Percentiles rank a stretch among this genome's conserved stretches.
These are phyloP conservation scores for Meteorus cinctellus DNA, from an alignment of 2,888 invertebrate genomes.

Conservation along the genomic window DNA sequence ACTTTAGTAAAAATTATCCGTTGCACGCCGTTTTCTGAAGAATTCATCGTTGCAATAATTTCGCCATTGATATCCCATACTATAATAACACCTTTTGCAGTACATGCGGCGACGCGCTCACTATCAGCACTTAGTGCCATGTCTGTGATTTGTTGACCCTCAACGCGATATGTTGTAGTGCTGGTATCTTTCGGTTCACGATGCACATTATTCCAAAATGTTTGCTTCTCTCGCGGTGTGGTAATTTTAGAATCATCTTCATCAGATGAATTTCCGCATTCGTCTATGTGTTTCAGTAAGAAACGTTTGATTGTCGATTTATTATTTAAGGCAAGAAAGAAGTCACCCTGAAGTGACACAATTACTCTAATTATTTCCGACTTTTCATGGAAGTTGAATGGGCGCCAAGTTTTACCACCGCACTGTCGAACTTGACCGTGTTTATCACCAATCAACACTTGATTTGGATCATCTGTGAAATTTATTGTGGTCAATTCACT, in stretches of 20 bases:
- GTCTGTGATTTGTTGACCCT: slow-evolving; percentile 58
- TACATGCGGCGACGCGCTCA: slow-evolving; percentile 64
- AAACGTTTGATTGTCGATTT: slow-evolving; percentile 78
- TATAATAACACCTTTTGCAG: slow-evolving; percentile 58
- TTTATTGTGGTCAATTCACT: slow-evolving; percentile 75
- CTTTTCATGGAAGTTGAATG: slow-evolving; percentile 59
- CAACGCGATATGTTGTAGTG: slow-evolving; percentile 54
- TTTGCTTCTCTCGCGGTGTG: slow-evolving; percentile 67
- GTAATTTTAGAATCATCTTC: slow-evolving; percentile 30
- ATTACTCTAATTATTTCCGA: slow-evolving; percentile 71
- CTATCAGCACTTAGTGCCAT: slow-evolving; percentile 48
- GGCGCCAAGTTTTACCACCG: slow-evolving; percentile 76
- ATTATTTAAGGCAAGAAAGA: slow-evolving; percentile 77
- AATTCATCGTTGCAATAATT: slow-evolving; percentile 42
- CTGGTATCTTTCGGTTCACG: slow-evolving; percentile 60
- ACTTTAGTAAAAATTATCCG: slow-evolving; percentile 55
- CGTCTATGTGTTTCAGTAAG: slow-evolving; percentile 53
- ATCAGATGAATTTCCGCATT: slow-evolving; percentile 42
- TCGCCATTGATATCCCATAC: slow-evolving; percentile 64
- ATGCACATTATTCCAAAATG: slow-evolving; percentile 61
- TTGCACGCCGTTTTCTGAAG: slow-evolving; percentile 43
- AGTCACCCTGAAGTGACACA: slow-evolving; percentile 74
- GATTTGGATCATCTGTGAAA: slow-evolving; percentile 72
- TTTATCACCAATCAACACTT: slow-evolving; percentile 74
- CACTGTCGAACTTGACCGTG: slow-evolving; percentile 76